Evolutionary conservation across 2,113 vertebrate species (phyloP).

Genomic region (Rhinichthys klamathensis): DNA sequence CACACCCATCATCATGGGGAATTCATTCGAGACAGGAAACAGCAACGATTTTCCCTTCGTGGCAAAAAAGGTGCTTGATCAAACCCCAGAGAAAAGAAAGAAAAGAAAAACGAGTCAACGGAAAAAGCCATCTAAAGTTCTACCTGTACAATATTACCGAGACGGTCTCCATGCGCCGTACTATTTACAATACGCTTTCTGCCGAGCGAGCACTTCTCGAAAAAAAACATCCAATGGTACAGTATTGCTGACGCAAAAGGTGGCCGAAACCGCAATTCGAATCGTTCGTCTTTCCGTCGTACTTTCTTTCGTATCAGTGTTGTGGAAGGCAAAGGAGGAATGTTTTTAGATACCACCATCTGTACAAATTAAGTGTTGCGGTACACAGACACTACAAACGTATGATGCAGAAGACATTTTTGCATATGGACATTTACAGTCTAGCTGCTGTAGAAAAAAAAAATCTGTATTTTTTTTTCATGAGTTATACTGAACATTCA

Average conservation of each 20-base stretch:
- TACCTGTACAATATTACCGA: constrained; percentile 76
- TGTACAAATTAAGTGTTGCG: constrained; percentile 86
- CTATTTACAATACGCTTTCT: constrained; percentile 75
- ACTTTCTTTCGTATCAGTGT: constrained; percentile 77
- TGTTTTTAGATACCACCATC: constrained; percentile 85
- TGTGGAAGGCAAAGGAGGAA: constrained; percentile 93
- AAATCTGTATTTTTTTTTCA: constrained; percentile 88
- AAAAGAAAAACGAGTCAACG: constrained; percentile 20
- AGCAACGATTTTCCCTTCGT: constrained; percentile 71
- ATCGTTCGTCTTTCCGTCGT: constrained; percentile 53
- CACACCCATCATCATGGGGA: constrained; percentile 66
- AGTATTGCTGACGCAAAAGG: constrained; percentile 87
- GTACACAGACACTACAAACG: constrained; percentile 87
- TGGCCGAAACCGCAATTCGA: constrained; percentile 57
- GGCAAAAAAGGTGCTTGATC: constrained; percentile 70
- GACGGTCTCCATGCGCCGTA: constrained; percentile 83
- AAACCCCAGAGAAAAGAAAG: constrained; percentile 69
- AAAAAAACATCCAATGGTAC: constrained; percentile 83
- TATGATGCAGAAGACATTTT: constrained; percentile 87
- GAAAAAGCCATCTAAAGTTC: constrained; percentile 66
- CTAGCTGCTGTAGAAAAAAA: constrained; percentile 82
- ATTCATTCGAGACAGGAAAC: constrained; percentile 77
- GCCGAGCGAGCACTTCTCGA: constrained; percentile 82
- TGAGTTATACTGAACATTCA: constrained; percentile 98
- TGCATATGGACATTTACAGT: constrained; percentile 98